Evolutionary conservation across 1,140 invertebrate genomes (phyloP), one percentile per base, ranked within the genome.

Genomic region (Zaprionus ornatus): DNA sequence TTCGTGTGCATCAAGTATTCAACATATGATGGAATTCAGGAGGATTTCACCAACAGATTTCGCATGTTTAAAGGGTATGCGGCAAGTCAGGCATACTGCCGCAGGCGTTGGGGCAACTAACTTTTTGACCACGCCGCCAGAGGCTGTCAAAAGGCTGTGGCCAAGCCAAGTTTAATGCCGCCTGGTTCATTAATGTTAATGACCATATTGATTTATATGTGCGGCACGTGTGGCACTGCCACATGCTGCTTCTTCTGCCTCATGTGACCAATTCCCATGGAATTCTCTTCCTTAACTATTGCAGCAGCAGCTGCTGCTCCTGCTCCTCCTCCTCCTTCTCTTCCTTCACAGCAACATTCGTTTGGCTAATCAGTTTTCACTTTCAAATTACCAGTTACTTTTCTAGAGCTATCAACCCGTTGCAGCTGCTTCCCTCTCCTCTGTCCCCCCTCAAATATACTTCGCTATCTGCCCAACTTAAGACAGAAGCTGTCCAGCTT

Each of bases 181-280:
- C 48, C 59, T 37, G 71, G 71, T 62, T 74, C 72, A 74, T 74
- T 74, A 74, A 62, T 74, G 72, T 74, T 74, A 74, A 74, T 74
- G 72, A 74, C 59, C 59, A 48, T 74, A 74, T 74, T 74, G 72
- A 74, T 74, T 74, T 74, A 74, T 69, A 74, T 74, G 65, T 62
- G 52, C 50, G 72, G 72, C 72, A 69, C 72, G 72, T 74, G 72
- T 74, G 40, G 2, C 19, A 17, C 7, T 2, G 32, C 40, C 25
- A 32, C 29, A 32, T 32, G 3, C 1, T 27, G 61, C 48, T 32
- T 27, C 32, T 65, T 37, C 17, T n/a, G 52, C 55, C 63, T 56
- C 63, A 66, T 66, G 63, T 66, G 63, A 45, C n/a, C 40, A n/a
- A 17, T 32, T 32, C 9, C 29, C 29, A 32, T 10, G 29, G 29